Conservation (phyloP, 2,888 invertebrate genomes). For the Drosophila antonietae region DNA sequence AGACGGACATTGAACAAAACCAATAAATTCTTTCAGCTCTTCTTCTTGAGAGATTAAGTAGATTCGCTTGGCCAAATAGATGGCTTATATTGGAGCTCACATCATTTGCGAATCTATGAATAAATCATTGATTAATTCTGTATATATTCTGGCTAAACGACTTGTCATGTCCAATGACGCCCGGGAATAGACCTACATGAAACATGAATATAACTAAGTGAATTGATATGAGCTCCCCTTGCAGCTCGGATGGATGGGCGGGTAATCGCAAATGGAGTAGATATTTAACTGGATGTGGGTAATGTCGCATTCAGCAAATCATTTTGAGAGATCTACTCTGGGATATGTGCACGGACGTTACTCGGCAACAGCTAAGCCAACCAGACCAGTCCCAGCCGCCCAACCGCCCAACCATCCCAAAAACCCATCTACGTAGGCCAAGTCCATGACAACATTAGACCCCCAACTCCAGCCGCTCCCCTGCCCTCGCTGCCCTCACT, state of each 20-base stretch:
- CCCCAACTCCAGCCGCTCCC: not conserved
- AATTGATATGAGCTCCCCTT: constrained; percentile 19
- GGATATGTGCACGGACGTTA: constrained; percentile 41
- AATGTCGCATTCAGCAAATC: constrained; percentile 27
- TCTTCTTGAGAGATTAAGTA: not conserved
- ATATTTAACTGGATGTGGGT: constrained; percentile 15
- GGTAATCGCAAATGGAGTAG: constrained; percentile 1
- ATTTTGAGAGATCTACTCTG: constrained; percentile 30
- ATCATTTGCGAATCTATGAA: not conserved
- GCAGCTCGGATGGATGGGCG: not conserved
- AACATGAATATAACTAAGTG: constrained; percentile 35
- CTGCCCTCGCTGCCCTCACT: not conserved
- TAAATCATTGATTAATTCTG: not conserved
- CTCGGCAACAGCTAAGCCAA: constrained; percentile 45
- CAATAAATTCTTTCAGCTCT: not conserved
- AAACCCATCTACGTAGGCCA: constrained; percentile 18
- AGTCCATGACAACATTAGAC: constrained; percentile 37
- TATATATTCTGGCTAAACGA: constrained; percentile 1
- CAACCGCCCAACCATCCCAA: constrained; percentile 10
- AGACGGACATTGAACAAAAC: not conserved
- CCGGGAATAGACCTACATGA: constrained; percentile 2
- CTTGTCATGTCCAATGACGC: constrained; percentile 25
- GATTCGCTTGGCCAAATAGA: not conserved
- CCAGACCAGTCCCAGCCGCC: constrained; percentile 2
- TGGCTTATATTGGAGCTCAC: not conserved